Conservation (phyloP, 2,113 vertebrate genomes). For the Pterocles gutturalis region DNA sequence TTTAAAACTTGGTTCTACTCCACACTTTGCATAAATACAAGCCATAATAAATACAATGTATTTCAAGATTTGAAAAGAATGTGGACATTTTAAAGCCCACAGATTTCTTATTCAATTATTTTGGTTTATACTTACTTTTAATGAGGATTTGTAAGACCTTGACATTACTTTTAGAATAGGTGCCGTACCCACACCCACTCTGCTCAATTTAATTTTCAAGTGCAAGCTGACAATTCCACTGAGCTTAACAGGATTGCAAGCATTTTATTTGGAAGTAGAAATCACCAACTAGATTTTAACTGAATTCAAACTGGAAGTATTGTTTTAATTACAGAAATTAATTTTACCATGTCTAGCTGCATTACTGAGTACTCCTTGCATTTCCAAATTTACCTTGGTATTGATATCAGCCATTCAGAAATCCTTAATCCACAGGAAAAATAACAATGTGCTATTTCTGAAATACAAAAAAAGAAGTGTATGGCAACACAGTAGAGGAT, state of each 20-base stretch:
- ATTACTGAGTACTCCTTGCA: background rate
- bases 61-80: background rate
- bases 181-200: background rate
- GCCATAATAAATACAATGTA: background rate
- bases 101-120: background rate
- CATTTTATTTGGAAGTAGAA: background rate
- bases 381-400: background rate
- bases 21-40: background rate
- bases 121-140: background rate
- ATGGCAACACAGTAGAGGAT: background rate
- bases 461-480: background rate
- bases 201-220: background rate
- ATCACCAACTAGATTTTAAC: background rate
- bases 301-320: background rate
- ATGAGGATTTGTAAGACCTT: background rate
- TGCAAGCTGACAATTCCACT: background rate
- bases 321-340: background rate
- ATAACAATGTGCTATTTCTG: background rate
- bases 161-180: background rate
- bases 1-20: background rate
- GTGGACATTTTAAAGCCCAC: background rate
- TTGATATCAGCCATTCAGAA: background rate
- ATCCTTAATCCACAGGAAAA: background rate
- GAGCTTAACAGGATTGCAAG: background rate
- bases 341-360: background rate